Percentiles rank a stretch among this genome's conserved stretches.
phyloP scores from a whole-genome alignment of 2,797 vertebrate species.

The Myotis daubentonii region DNA sequence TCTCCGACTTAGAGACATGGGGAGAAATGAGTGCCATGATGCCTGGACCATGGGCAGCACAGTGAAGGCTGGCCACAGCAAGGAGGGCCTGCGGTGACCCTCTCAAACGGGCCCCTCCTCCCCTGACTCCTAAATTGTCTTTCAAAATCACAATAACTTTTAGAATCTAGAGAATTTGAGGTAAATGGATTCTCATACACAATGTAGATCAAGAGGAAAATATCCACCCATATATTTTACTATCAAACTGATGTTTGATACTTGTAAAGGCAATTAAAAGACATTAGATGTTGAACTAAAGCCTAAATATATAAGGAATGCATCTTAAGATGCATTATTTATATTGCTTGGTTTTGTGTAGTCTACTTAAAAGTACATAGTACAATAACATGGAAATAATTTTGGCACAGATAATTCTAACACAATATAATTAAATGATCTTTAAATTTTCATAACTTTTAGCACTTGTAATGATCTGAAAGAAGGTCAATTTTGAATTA shows the following conservation, averaged over 20 bases:
- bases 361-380: neutral
- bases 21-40: rapidly evolving
- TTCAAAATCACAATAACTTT: neutral
- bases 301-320: neutral
- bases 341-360: neutral
- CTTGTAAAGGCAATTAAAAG: neutral
- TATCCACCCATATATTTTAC: neutral
- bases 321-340: neutral
- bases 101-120: rapidly evolving
- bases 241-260: neutral
- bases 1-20: rapidly evolving
- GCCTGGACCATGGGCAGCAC: neutral
- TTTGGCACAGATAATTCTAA: neutral
- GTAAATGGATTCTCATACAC: neutral
- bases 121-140: neutral
- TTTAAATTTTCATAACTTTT: constrained; percentile 22
- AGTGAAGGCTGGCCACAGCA: neutral
- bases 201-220: neutral
- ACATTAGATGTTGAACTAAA: neutral
- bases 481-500: constrained; percentile 14
- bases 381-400: neutral
- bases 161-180: neutral
- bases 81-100: rapidly evolving
- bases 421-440: neutral
- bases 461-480: neutral